Conservation (phyloP, 64 coral and sea anemone genomes). For the Montipora cactus region DNA sequence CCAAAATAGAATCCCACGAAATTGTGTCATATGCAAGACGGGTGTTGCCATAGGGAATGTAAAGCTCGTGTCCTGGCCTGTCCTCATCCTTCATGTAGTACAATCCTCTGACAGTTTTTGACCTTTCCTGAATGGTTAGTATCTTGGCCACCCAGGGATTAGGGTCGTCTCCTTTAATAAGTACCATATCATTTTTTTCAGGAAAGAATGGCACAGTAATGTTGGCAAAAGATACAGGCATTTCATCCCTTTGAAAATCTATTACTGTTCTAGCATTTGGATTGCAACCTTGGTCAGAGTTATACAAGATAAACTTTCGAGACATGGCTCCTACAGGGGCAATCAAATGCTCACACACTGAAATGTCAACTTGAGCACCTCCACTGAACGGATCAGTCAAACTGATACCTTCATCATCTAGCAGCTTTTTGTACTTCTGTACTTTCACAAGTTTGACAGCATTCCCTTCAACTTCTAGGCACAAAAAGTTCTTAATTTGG, state of each 20-base stretch:
- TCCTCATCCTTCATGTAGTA: slow-evolving; percentile 24
- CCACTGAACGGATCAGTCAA: not conserved
- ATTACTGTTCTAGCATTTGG: not conserved
- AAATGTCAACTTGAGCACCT: not conserved
- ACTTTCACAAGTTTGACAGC: not conserved
- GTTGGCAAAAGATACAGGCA: not conserved
- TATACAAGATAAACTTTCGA: not conserved
- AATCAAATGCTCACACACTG: not conserved
- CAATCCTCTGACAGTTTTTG: not conserved
- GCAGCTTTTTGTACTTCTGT: not conserved
- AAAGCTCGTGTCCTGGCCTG: slow-evolving; percentile 1
- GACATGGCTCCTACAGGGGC: not conserved
- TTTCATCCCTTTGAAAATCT: not conserved
- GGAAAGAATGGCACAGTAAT: slow-evolving; percentile 25
- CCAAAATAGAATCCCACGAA: slow-evolving; percentile 20
- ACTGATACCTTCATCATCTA: not conserved
- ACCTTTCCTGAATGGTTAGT: not conserved
- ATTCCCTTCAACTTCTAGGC: not conserved
- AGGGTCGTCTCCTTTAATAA: slow-evolving; percentile 29
- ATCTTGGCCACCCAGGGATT: slow-evolving; percentile 23
- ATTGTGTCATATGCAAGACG: slow-evolving; percentile 20
- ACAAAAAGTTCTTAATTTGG: not conserved
- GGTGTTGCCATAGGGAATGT: not conserved
- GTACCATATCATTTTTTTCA: slow-evolving; percentile 21
- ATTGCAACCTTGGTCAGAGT: not conserved